Base-by-base conservation (phyloP, 2,113 vertebrate species). In the Platichthys flesus region DNA sequence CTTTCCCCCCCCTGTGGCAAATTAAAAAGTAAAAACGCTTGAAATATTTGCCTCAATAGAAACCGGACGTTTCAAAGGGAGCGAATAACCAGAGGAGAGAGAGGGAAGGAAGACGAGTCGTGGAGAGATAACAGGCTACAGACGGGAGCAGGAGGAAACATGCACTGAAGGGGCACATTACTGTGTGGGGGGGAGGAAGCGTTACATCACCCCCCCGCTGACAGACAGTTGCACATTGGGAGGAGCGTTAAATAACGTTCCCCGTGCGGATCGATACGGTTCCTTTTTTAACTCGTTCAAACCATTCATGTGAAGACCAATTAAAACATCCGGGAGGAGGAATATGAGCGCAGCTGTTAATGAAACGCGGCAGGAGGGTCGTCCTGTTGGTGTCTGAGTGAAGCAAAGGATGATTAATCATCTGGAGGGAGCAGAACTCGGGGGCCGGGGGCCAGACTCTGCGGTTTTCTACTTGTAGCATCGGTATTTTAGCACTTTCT, bases 51-150 rank as follows among this genome's bases (percentile, higher is more conserved):
- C 8, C 35, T 65, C 37, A 42, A 18, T 80, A 31, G 6, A 31
- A 31, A 6, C 31, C 28, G 20, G 26, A 60, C 26, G 71, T 76
- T 81, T 42, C 15, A 54, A 83, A 47, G 12, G 7, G 7, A 26
- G 28, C 26, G 3, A 61, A 54, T 21, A 65, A 80, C 24, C 35
- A 63, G 45, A 78, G 68, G n/a, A 75, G 21, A 31, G 6, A 6
- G 31, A 52, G 31, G 40, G 40, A 51, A 56, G 54, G 55, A 67
- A 54, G 68, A 85, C 85, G 71, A 87, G 71, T 87, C 82, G 76
- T 12, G 37, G 10, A 60, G 60, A 66, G 16, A 70, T 67, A 72
- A 79, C 37, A 62, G 63, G 62, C 60, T 61, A 4, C 37, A 37
- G n/a, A 75, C n/a, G 58, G 10, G 37, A 52, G 49, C 52, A 26